These are phyloP conservation scores for Rhinoderma darwinii DNA, from an alignment of 2,113 vertebrate species.

Conservation along the genomic window DNA sequence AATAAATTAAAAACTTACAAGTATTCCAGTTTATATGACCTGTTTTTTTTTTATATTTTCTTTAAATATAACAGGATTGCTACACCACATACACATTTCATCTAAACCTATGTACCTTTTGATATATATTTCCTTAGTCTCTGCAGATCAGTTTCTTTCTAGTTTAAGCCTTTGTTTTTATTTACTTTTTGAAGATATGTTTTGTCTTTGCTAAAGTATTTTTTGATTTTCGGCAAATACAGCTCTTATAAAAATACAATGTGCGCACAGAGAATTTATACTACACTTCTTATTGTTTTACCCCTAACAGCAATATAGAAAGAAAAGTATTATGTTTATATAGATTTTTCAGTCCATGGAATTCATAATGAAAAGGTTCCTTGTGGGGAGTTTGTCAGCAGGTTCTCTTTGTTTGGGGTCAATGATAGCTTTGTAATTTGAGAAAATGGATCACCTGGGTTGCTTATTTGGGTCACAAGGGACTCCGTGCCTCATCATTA, in stretches of 20 bases:
- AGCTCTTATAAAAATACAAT: neutral
- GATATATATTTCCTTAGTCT: neutral
- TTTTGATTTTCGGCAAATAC: neutral
- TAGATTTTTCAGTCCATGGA: neutral
- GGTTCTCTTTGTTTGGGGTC: neutral
- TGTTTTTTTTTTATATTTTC: neutral
- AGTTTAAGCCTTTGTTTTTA: neutral
- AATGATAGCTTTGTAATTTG: constrained; percentile 32
- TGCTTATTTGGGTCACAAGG: constrained; percentile 46
- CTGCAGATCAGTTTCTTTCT: neutral
- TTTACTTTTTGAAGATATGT: constrained; percentile 12
- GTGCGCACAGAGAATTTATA: neutral
- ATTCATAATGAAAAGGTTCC: neutral
- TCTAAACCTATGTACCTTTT: neutral
- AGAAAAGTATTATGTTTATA: neutral
- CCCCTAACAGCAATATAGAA: constrained; percentile 2
- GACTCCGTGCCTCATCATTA: constrained; percentile 47
- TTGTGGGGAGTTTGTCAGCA: neutral
- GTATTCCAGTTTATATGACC: neutral
- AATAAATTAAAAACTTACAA: too few relatives aligned
- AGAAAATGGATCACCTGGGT: constrained; percentile 20
- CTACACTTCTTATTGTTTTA: constrained; percentile 4
- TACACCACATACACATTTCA: neutral
- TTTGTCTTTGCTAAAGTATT: neutral
- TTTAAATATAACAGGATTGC: neutral